A percentile compares a stretch with the other conserved stretches of the same genome.
Conservation (phyloP, 37 sponge, comb jelly and placozoan genomes). For the Sycon ciliatum region DNA sequence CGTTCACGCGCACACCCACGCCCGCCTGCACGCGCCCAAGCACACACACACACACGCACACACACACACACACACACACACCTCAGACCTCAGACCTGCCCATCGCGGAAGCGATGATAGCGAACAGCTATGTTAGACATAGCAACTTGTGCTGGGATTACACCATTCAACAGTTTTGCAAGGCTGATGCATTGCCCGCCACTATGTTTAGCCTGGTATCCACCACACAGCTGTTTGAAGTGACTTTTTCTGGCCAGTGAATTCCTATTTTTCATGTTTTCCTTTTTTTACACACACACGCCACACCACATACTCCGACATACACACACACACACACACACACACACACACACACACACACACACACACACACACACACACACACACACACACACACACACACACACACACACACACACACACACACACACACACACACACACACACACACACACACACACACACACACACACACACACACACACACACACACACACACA, state of each 20-base stretch:
- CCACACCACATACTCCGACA: neutral
- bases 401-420: neutral
- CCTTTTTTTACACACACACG: neutral
- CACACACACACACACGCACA: neutral
- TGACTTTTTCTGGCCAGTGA: too few species aligned
- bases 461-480: neutral
- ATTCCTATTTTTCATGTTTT: too few species aligned
- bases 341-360: conserved; percentile 1
- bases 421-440: conserved; percentile 5
- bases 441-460: conserved; percentile 1
- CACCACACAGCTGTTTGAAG: too few species aligned
- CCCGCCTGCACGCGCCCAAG: neutral
- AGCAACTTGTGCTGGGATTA: too few species aligned
- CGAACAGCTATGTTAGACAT: too few species aligned
- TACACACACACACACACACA: conserved; percentile 1
- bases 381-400: conserved; percentile 5
- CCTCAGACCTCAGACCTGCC: neutral
- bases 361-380: conserved; percentile 5
- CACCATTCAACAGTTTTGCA: too few species aligned
- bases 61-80: neutral
- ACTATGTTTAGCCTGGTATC: too few species aligned
- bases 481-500: conserved; percentile 5
- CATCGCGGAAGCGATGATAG: too few species aligned
- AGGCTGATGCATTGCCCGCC: too few species aligned
- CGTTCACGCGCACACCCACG: neutral